These are phyloP conservation scores for Ctenosaura bakeri DNA, from an alignment of 2,797 vertebrate genomes.

Conservation along the genomic window DNA sequence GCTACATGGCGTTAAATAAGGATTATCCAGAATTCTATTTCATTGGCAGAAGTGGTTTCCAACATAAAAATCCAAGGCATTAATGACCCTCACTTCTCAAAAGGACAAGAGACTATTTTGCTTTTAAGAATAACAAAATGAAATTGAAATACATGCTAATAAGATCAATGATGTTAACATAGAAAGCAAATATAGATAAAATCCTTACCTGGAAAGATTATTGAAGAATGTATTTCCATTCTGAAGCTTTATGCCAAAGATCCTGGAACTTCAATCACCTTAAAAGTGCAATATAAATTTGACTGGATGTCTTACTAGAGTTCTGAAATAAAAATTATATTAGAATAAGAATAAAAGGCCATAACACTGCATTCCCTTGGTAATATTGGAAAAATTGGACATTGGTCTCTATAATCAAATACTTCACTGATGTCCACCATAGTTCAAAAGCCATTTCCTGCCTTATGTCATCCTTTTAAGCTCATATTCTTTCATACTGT, in stretches of 20 bases:
- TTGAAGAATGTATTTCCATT: background rate
- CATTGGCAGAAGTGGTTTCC: constrained; percentile 42
- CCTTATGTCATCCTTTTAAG: constrained; percentile 44
- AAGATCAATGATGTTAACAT: constrained; percentile 13
- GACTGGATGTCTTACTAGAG: constrained; percentile 3
- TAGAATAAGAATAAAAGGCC: constrained; percentile 45
- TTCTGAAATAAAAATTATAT: constrained; percentile 42
- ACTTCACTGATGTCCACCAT: constrained; percentile 32
- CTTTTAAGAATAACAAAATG: background rate
- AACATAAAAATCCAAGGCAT: constrained; percentile 26
- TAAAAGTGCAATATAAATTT: constrained; percentile 21
- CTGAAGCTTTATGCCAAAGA: constrained; percentile 36
- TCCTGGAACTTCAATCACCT: constrained; percentile 19
- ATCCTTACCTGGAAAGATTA: constrained; percentile 5
- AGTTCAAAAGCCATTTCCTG: constrained; percentile 46
- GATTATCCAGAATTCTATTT: constrained; percentile 44
- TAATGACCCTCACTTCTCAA: constrained; percentile 31
- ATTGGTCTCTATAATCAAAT: constrained; percentile 43
- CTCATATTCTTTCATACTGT: constrained; percentile 41
- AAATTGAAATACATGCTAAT: background rate
- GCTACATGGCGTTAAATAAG: constrained; percentile 40
- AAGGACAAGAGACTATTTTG: constrained; percentile 11
- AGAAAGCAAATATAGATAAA: constrained; percentile 4
- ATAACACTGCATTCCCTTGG: background rate
- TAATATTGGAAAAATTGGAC: constrained; percentile 29